Evolutionary conservation across 1,140 invertebrate species (phyloP), one percentile per base, ranked within the genome.

Genomic region (Drosophila cardini): DNA sequence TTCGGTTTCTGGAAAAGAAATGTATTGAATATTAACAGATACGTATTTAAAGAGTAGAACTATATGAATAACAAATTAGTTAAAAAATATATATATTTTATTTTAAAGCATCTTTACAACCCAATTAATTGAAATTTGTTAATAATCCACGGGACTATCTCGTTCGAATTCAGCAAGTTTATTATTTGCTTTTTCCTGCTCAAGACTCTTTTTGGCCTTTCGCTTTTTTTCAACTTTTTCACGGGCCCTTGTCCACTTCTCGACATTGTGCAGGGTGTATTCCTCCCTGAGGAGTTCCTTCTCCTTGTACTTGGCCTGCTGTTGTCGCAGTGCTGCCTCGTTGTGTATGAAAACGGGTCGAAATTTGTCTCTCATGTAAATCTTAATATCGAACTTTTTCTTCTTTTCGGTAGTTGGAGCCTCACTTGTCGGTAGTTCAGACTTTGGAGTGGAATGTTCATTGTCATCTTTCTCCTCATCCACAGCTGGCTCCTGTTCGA

Each of bases 311-410:
- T 56, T 64, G 0, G 16, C 1, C 16, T 64, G 57, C 11, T 63
- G 67, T 6, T 60, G 68, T 3, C 57, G 46, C 10, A 80, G 11
- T n/a, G 62, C 11, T 0, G 56, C 13, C 1, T 67, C 75, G 26
- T 77, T 82, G 45, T 86, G 83, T 0, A 83, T 18, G 6, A 86
- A 72, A 0, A 76, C 4, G 3, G 67, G 82, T 1, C 76, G 75
- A n/a, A 45, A 67, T 18, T 15, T 63, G 1, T 45, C 5, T 2
- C 68, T 75, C 40, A 82, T 5, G 71, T 71, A 86, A 18, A 8
- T 30, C 18, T 55, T 72, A 0, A 68, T 2, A 4, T 11, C n/a
- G 0, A 10, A 5, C 5, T 9, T 68, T 10, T 18, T 55, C 8
- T 52, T 62, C 0, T 32, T n/a, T 26, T 5, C 5, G 18, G 15